These are phyloP conservation scores for Oenanthe melanoleuca DNA, from an alignment of 2,113 vertebrate genomes.

Conservation along the genomic window DNA sequence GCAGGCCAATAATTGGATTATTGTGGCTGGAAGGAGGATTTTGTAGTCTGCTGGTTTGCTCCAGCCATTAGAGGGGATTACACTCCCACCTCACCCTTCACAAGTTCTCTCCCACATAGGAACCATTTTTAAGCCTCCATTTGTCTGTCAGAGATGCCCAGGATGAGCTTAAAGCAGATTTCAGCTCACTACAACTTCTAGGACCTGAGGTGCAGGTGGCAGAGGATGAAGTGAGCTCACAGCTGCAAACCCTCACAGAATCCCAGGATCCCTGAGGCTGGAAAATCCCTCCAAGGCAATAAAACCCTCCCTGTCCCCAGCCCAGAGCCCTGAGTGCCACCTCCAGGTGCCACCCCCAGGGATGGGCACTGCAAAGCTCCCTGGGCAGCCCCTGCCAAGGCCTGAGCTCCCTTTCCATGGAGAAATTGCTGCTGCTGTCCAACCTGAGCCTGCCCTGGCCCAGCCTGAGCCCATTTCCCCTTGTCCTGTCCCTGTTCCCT, in stretches of 20 bases:
- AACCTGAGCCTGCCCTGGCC: too few relatives aligned
- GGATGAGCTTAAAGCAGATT: background rate
- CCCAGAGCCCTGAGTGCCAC: background rate
- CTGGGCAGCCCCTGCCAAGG: background rate
- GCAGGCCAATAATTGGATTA: background rate
- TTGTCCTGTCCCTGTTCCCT: too few relatives aligned
- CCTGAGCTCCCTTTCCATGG: too few relatives aligned
- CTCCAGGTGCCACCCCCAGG: background rate
- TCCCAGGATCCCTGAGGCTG: accelerated
- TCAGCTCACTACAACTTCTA: background rate
- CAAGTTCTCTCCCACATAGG: too few relatives aligned
- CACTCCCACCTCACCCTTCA: background rate
- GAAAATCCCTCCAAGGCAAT: accelerated
- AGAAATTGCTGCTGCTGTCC: too few relatives aligned
- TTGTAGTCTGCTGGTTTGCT: background rate
- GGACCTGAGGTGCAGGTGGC: background rate
- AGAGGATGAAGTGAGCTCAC: background rate
- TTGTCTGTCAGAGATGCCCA: background rate
- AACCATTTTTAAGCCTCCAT: background rate
- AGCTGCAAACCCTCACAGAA: background rate
- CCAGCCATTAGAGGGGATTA: background rate
- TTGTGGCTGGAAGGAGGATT: background rate
- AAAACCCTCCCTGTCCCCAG: accelerated
- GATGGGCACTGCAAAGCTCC: background rate
- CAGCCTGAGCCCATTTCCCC: too few relatives aligned